These are phyloP conservation scores for Lates japonicus DNA, from an alignment of 2,797 vertebrate genomes.

Conservation along the genomic window DNA sequence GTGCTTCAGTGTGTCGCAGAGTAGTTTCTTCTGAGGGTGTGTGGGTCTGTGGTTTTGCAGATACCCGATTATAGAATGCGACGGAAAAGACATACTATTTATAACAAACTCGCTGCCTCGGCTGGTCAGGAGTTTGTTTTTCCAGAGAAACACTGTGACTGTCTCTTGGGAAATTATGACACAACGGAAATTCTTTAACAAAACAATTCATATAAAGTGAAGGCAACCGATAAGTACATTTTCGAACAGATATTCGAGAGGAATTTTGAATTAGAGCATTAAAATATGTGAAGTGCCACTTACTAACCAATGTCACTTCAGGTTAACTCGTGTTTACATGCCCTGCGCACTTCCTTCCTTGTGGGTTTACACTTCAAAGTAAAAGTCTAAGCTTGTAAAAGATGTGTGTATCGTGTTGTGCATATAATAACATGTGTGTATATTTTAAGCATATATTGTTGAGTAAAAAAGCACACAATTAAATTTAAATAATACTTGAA, in stretches of 20 bases:
- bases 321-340: conserved; percentile 32
- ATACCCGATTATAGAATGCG: background rate
- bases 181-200: background rate
- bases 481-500: fast-evolving
- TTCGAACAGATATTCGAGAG: background rate
- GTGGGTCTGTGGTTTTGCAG: background rate
- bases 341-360: conserved; percentile 43
- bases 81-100: background rate
- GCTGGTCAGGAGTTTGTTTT: background rate
- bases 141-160: background rate
- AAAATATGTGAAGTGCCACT: background rate
- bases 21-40: background rate
- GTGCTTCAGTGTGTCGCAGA: background rate
- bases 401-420: background rate
- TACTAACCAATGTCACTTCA: conserved; percentile 7
- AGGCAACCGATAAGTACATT: background rate
- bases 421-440: fast-evolving
- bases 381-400: conserved; percentile 21
- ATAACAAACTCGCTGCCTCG: background rate
- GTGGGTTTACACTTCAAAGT: conserved; percentile 55
- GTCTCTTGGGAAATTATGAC: background rate
- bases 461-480: fast-evolving
- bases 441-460: fast-evolving
- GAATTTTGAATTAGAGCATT: background rate
- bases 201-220: background rate